Conservation (phyloP, 2,797 vertebrate species). For the Acridotheres tristis region DNA sequence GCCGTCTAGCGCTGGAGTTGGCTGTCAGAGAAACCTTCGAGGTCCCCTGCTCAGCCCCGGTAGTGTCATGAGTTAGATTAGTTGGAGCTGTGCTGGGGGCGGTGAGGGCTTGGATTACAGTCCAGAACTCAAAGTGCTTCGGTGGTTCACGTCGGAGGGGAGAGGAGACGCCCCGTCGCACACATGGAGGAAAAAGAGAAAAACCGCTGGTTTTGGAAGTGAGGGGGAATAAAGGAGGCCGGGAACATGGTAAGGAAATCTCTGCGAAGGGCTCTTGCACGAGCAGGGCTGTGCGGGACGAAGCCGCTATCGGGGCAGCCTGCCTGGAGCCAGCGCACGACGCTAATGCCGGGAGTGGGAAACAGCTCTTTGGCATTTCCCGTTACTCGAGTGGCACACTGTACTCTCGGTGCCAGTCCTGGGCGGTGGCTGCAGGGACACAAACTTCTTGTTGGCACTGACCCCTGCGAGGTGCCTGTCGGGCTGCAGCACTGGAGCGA, state of each 20-base stretch:
- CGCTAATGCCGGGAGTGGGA: not conserved
- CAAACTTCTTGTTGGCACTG: not conserved
- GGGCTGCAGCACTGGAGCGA: not conserved
- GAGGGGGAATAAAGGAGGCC: conserved; percentile 14
- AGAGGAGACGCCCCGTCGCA: conserved; percentile 41
- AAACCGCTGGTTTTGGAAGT: conserved; percentile 24
- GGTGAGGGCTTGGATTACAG: conserved; percentile 70
- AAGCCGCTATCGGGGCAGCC: not conserved
- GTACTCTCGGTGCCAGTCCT: not conserved
- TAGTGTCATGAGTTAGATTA: conserved; percentile 73
- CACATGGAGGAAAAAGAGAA: conserved; percentile 68
- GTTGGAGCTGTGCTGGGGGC: conserved; percentile 68
- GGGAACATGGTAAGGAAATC: conserved; percentile 63
- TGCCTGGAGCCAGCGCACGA: not conserved
- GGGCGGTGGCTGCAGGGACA: not conserved
- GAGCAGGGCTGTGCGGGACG: not conserved
- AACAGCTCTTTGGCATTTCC: not conserved
- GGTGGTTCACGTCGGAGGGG: conserved; percentile 40
- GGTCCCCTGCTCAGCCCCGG: conserved; percentile 61
- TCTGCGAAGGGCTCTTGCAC: not conserved
- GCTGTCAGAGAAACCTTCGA: conserved; percentile 70
- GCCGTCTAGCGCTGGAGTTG: conserved; percentile 33
- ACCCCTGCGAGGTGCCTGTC: rapidly evolving
- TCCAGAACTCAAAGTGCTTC: conserved; percentile 61
- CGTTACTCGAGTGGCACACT: not conserved